Evolutionary conservation across 2,888 invertebrate species (phyloP).

Genomic region (Piscicola geometra): DNA sequence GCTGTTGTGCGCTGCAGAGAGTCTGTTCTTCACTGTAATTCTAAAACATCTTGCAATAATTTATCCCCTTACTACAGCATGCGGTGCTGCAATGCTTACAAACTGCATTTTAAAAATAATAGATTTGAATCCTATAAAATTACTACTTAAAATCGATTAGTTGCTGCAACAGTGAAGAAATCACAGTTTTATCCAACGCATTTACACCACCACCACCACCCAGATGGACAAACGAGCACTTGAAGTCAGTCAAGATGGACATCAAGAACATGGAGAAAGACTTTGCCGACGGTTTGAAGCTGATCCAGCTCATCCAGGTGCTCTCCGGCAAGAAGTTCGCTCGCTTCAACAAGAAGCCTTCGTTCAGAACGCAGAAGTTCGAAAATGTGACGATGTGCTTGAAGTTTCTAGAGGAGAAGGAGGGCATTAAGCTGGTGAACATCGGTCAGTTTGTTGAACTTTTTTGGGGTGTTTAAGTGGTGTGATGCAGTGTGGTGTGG

Average conservation of each 20-base stretch:
- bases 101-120: too few relatives aligned
- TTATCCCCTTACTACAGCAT: too few relatives aligned
- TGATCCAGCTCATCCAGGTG: constrained; percentile 65
- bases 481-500: too few relatives aligned
- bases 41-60: too few relatives aligned
- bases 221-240: constrained; percentile 84
- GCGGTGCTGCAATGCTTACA: too few relatives aligned
- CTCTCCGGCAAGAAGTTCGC: constrained; percentile 74
- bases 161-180: too few relatives aligned
- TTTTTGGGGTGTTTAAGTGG: not conserved
- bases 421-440: constrained; percentile 82
- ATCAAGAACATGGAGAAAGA: constrained; percentile 77
- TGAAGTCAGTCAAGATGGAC: constrained; percentile 72
- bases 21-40: too few relatives aligned
- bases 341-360: constrained; percentile 76
- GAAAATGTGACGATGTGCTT: constrained; percentile 86
- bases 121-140: too few relatives aligned
- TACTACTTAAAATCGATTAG: too few relatives aligned
- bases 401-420: constrained; percentile 74
- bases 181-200: too few relatives aligned
- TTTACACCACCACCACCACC: not conserved
- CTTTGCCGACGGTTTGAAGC: constrained; percentile 74
- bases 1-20: too few relatives aligned
- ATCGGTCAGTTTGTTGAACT: constrained; percentile 70
- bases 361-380: constrained; percentile 81